Conservation (phyloP, 2,113 vertebrate species). For the Axis porcinus region DNA sequence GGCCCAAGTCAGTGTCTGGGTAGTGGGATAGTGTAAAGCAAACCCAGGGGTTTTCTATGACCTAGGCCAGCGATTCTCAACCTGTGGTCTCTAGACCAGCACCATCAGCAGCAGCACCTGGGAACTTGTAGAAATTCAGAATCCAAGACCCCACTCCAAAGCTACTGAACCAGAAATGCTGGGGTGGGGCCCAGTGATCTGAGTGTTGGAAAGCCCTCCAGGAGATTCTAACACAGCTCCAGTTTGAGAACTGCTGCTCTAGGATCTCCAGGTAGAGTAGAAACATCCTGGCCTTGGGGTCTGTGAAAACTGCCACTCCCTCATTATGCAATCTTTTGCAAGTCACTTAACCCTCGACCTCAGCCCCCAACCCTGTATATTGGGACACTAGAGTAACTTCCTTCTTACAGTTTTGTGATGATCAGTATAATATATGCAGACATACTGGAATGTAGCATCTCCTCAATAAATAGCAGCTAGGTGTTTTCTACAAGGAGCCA, state of each 20-base stretch:
- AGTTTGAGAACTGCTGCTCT: not conserved
- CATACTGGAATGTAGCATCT: not conserved
- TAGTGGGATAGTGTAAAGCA: not conserved
- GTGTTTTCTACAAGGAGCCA: not conserved
- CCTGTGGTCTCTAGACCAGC: not conserved
- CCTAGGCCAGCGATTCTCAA: not conserved
- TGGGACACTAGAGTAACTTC: not conserved
- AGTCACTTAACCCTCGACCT: not conserved
- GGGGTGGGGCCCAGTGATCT: too few species aligned
- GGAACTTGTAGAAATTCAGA: not conserved
- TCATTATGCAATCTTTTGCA: not conserved
- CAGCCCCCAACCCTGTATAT: not conserved
- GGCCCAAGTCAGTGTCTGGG: not conserved
- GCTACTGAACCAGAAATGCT: not conserved
- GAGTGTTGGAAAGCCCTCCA: not conserved
- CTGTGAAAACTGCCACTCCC: not conserved
- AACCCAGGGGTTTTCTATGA: not conserved
- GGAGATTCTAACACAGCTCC: not conserved
- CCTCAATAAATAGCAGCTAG: not conserved
- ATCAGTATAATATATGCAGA: not conserved
- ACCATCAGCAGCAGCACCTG: not conserved
- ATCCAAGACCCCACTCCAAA: not conserved
- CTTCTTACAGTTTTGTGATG: not conserved
- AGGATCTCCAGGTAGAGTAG: not conserved
- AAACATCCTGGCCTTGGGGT: not conserved